Evolutionary conservation across 2,113 vertebrate species (phyloP), one percentile per base, ranked within the genome.

Genomic region (Cheirogaleus medius): DNA sequence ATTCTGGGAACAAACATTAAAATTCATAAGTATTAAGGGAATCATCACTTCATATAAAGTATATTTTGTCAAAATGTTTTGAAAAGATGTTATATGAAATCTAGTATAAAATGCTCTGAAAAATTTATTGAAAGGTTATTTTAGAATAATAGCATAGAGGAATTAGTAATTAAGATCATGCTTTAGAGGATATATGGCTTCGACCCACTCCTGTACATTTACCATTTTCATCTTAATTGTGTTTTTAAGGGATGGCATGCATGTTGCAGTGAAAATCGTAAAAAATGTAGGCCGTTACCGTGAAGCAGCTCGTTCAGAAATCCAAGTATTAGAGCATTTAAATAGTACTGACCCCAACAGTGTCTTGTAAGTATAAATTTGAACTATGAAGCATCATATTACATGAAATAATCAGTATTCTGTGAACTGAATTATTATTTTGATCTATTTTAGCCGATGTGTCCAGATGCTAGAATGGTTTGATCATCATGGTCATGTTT

Each of bases 201-300:
- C 21, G 80, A 1, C 3, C 15, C 52, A 37, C 32, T 63, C 3
- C 13, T 90, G 5, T 87, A 49, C 56, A 63, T 89, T 89, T 47
- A 96, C 8, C 1, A 21, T 71, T 83, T 82, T 96, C 96, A 71
- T 90, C 95, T 97, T 92, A 32, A 1, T 52, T 98, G 98, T 96
- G 13, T 98, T 98, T 98, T 96, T 68, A 97, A 98, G 98, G 98
- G 98, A 98, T 96, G 98, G 99, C 97, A 98, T 99, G 97, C 99
- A 99, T 87, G 98, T 99, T 84, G 99, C 99, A 97, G 98, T 99
- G 99, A 99, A 99, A 99, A 99, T 99, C 83, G 99, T 99, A 98
- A 99, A 99, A 99, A 99, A 99, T 98, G 99, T 99, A 98, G 99
- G 99, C 98, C 99, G 99, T 98, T 99, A 99, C 98, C 99, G 99